Base-by-base conservation (phyloP, 2,113 vertebrate genomes). In the Calidris pygmaea region DNA sequence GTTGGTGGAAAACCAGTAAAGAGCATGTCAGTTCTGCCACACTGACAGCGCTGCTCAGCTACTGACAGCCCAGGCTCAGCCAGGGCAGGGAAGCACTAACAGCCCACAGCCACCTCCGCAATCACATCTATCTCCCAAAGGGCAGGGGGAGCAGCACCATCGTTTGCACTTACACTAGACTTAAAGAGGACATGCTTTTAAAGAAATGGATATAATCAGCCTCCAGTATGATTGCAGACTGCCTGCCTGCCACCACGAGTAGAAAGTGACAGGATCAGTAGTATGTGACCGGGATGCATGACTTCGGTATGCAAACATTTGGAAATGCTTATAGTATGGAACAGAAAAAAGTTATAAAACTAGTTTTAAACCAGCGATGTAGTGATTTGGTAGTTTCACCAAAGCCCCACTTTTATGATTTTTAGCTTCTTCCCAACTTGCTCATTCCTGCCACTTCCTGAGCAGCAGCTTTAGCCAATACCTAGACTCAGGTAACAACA, bases 11-110 rank as follows among this genome's bases (percentile, higher is more conserved):
- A 55, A 79, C 9, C 37, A 35, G 55, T 19, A 43, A 67, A 78
- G 9, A 56, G 66, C 47, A 21, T 1, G 0, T 2, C 71, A 48
- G 15, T 52, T 74, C 34, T 67, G 15, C n/a, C 52, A 8, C 24
- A 27, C 14, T 23, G 41, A 32, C 48, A 29, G 27, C 1, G 14
- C 34, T 39, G 37, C 66, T 63, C 26, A 39, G 76, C 39, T 65
- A 27, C 2, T 12, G 11, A 50, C 45, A 89, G 63, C 48, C 39
- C 23, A 62, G 24, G 20, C 55, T 56, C 27, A 41, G 14, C 12
- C 30, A 35, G 0, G 3, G 47, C 22, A 50, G 32, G 66, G 29
- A 8, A 43, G 34, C 27, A 20, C 7, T 8, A 35, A 24, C 35
- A 41, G 18, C 67, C 66, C 37, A n/a, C 58, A 34, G 23, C 35